Evolutionary conservation across 2,888 invertebrate species (phyloP).

Genomic region (Meloe dianella): DNA sequence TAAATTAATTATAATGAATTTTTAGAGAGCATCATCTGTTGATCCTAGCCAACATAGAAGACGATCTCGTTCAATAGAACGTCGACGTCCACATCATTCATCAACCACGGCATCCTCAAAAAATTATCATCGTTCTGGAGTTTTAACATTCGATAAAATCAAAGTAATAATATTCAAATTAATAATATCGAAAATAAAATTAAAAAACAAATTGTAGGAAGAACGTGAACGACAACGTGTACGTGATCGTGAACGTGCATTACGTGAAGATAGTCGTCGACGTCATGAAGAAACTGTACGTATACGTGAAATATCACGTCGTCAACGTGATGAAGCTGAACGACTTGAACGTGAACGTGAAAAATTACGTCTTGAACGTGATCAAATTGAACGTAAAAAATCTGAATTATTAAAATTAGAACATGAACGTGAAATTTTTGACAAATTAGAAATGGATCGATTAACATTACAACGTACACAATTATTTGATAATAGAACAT

Average conservation of each 20-base stretch:
- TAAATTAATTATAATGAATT: slow-evolving; percentile 50
- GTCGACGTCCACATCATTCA: slow-evolving; percentile 2
- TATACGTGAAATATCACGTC: slow-evolving; percentile 67
- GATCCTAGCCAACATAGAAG: not conserved
- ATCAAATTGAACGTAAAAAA: slow-evolving; percentile 87
- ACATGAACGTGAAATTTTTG: too few relatives aligned
- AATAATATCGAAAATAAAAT: slow-evolving; percentile 9
- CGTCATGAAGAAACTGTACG: slow-evolving; percentile 79
- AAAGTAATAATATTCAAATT: slow-evolving; percentile 61
- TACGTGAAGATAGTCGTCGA: slow-evolving; percentile 81
- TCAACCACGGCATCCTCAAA: slow-evolving; percentile 25
- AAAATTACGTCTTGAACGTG: slow-evolving; percentile 81
- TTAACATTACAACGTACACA: too few relatives aligned
- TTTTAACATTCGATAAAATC: slow-evolving; percentile 81
- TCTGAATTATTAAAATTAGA: slow-evolving; percentile 81
- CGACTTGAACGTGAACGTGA: slow-evolving; percentile 82
- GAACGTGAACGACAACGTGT: slow-evolving; percentile 76
- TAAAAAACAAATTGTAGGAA: slow-evolving; percentile 60
- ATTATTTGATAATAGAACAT: too few relatives aligned
- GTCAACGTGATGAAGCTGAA: slow-evolving; percentile 84
- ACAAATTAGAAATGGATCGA: too few relatives aligned
- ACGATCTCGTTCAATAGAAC: slow-evolving; percentile 30
- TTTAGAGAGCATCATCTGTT: slow-evolving; percentile 34
- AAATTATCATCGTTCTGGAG: slow-evolving; percentile 58
- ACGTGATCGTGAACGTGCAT: slow-evolving; percentile 77